Evolutionary conservation across 2,113 vertebrate species (phyloP), one percentile per base, ranked within the genome.

Genomic region (Ranitomeya imitator): DNA sequence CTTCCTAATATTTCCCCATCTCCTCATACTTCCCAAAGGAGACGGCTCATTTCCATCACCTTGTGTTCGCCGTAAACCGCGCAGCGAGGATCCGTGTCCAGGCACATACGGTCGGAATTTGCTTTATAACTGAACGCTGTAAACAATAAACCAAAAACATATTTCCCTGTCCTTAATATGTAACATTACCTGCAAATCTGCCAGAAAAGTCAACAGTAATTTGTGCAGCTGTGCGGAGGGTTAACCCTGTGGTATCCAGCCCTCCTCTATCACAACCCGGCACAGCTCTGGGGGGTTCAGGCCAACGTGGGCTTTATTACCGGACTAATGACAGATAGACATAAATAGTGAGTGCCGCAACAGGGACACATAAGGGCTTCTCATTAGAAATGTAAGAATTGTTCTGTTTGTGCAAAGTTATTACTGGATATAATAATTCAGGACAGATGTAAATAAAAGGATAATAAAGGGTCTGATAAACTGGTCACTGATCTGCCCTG

Each of bases 121-220:
- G 73, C 37, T 83, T 76, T 8, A 21, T 63, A 88, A 83, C 37
- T 74, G 67, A 61, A 31, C 73, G 59, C 80, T 76, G 71, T 88
- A 83, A 83, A 88, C 71, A 76, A 83, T 76, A 88, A 83, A 88
- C 57, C 23, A 61, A 82, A 87, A 82, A 83, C 80, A 88, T 76
- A 88, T 83, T 88, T 88, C n/a, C 51, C 59, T 82, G 57, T 63
- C 71, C 71, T 77, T 65, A 83, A 88, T 65, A 83, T 65, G 86
- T 83, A 88, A 88, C 86, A 83, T 88, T 83, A 76, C 14, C 69
- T 73, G 8, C 26, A 6, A 60, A 74, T 45, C 79, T 82, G 86
- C 55, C 54, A 65, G 57, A 52, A 83, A 83, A 76, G 80, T 88
- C 86, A 81, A 65, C 86, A 63, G 57, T 12, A 88, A 88, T 88